Evolutionary conservation across 2,113 vertebrate species (phyloP), one percentile per base, ranked within the genome.

Genomic region (Oceanodroma tethys): DNA sequence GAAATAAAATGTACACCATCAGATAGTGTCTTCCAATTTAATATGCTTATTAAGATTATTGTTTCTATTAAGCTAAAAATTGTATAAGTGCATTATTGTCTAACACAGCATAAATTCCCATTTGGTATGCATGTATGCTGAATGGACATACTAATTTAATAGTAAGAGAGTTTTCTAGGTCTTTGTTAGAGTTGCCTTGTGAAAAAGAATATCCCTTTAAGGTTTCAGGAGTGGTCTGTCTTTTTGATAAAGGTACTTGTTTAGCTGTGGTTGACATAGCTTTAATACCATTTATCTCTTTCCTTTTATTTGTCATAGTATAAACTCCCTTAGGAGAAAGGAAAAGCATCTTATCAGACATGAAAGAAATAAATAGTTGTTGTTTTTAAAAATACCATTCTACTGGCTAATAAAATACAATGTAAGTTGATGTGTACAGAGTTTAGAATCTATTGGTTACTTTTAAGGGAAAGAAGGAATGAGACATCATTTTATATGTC

Each of bases 41-140:
- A 96, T 95, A 97, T 96, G 90, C 78, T 97, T 96, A 97, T 96
- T 97, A 97, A 92, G 82, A 81, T 80, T 60, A 96, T 96, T 93
- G 92, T 94, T 95, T 96, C 78, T 93, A 92, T 97, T 96, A 95
- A 93, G 93, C 58, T 88, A 97, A 89, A 92, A 94, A 94, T 62
- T 76, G 80, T 95, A 7, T 65, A 94, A 91, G 67, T 85, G 76
- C 60, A 93, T 82, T 95, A 96, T 96, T 94, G 88, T 56, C 81
- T 89, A 96, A 85, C n/a, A 78, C 23, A 85, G 59, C 14, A n/a
- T 72, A 96, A 97, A 95, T 91, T 93, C 78, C 63, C 66, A 83
- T 91, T 95, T 96, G 70, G 72, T 81, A 93, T 60, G 63, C 81
- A 92, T 74, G 13, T 30, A 75, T 42, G 12, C 66, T 76, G 86